phyloP scores from a whole-genome alignment of 2,113 vertebrate genomes.

The Merops nubicus region DNA sequence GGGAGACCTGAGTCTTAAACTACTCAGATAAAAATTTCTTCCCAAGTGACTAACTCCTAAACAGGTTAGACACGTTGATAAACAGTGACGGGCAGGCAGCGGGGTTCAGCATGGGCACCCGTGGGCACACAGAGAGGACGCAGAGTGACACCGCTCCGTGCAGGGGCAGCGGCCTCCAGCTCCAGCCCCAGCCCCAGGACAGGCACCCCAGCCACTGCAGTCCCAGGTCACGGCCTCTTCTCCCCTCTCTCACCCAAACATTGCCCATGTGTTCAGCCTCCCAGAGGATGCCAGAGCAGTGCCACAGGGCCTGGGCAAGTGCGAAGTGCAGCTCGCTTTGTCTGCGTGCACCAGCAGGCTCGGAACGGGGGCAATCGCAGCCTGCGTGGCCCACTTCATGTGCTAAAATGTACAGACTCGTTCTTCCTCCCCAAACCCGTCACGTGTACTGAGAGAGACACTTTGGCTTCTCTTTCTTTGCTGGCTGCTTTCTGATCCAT shows the following conservation, averaged over 20 bases:
- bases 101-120: fast-evolving
- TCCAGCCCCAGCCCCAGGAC: background rate
- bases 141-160: too few relatives aligned
- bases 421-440: background rate
- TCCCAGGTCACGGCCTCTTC: background rate
- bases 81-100: too few relatives aligned
- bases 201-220: background rate
- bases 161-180: too few relatives aligned
- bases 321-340: background rate
- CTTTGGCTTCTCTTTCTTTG: background rate
- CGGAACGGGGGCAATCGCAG: background rate
- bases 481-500: background rate
- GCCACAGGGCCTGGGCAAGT: background rate
- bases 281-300: background rate
- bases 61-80: background rate
- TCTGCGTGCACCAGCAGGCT: background rate
- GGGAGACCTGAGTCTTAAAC: background rate
- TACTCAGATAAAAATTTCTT: background rate
- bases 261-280: background rate
- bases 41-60: background rate
- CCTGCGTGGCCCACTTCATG: background rate
- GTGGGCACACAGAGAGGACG: background rate
- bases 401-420: conserved; percentile 21
- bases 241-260: background rate
- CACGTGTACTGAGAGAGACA: background rate